Evolutionary conservation across 2,797 vertebrate species (phyloP).

Genomic region (Crypturellus tataupa): DNA sequence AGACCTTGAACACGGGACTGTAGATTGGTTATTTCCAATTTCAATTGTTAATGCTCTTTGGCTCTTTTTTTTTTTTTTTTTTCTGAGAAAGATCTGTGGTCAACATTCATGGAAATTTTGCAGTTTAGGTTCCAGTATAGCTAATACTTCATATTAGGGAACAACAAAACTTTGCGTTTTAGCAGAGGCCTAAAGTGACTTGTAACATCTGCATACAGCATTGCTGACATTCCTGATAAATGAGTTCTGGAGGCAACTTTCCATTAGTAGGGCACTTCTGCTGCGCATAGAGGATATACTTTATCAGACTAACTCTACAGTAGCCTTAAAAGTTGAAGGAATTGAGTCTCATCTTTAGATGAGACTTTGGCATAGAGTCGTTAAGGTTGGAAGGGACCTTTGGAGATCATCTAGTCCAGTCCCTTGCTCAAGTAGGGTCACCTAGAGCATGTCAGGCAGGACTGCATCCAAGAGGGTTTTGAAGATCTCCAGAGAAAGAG

Average conservation of each 20-base stretch:
- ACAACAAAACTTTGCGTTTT: slow-evolving; percentile 3
- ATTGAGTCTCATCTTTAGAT: background rate
- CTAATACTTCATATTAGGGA: slow-evolving; percentile 33
- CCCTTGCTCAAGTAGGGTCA: too few species aligned
- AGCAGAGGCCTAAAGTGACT: slow-evolving; percentile 26
- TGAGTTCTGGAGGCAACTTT: slow-evolving; percentile 57
- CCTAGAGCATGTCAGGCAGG: too few species aligned
- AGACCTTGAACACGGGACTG: background rate
- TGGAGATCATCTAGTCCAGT: too few species aligned
- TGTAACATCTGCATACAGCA: slow-evolving; percentile 40
- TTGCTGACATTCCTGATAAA: slow-evolving; percentile 73
- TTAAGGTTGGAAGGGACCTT: too few species aligned
- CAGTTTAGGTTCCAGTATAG: background rate
- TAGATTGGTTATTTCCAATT: fast-evolving
- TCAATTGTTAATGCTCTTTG: background rate
- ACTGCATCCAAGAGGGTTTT: too few species aligned
- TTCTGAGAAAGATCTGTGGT: background rate
- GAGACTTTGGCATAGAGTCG: background rate
- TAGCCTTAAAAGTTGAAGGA: background rate
- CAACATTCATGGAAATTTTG: background rate
- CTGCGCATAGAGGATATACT: background rate
- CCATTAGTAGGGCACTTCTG: background rate
- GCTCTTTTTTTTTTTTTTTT: too few species aligned
- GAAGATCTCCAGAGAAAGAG: too few species aligned
- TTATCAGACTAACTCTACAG: background rate